phyloP scores from a whole-genome alignment of 2,797 vertebrate species.

The Pagetopsis macropterus region DNA sequence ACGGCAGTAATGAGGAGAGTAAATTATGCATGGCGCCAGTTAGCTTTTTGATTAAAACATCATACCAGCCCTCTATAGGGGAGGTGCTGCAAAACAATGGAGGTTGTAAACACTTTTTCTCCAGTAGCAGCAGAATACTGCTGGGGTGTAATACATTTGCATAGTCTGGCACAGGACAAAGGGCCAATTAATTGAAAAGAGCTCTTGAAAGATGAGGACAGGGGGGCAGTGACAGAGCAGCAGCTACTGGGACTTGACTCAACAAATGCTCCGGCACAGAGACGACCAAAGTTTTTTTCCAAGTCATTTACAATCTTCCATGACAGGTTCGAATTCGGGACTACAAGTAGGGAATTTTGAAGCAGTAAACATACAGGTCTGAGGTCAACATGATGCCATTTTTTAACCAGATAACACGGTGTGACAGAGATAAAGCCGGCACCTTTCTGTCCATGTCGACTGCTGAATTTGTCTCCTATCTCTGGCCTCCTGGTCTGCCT shows the following conservation, averaged over 20 bases:
- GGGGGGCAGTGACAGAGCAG: conserved; percentile 90
- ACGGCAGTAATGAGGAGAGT: conserved; percentile 82
- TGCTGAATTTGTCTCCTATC: conserved; percentile 99
- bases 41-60: conserved; percentile 99
- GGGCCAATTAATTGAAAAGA: conserved; percentile 98
- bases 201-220: conserved; percentile 87
- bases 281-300: conserved; percentile 32
- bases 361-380: neutral
- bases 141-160: conserved; percentile 97
- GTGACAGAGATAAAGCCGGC: conserved; percentile 1
- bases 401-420: neutral
- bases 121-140: conserved; percentile 91
- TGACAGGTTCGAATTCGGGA: conserved; percentile 9
- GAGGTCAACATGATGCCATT: neutral
- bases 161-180: conserved; percentile 97
- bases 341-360: neutral
- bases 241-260: conserved; percentile 90
- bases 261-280: conserved; percentile 80
- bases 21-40: conserved; percentile 89
- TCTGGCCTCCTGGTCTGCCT: conserved; percentile 96
- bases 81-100: conserved; percentile 93
- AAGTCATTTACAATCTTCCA: conserved; percentile 30
- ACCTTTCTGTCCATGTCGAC: conserved; percentile 99
- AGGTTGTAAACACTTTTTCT: conserved; percentile 91
- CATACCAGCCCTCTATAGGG: conserved; percentile 89